Evolutionary conservation across 2,113 vertebrate species (phyloP), one percentile per base, ranked within the genome.

Genomic region (Panthera tigris): DNA sequence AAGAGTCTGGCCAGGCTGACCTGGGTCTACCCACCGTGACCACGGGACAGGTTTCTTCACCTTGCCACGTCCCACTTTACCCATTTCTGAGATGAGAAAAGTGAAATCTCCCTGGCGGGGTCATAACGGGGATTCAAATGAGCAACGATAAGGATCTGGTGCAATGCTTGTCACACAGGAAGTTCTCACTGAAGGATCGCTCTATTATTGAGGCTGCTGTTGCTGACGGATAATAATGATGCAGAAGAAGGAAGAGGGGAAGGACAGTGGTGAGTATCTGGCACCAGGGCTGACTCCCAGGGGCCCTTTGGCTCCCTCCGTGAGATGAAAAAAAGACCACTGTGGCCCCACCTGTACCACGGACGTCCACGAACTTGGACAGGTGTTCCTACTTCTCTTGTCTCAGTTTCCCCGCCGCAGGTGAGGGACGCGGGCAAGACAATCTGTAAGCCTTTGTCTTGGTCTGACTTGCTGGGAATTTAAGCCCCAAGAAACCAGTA

Each of bases 21-120:
- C 15, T 48, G 36, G 4, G 10, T 63, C 76, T 94, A 18, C 36
- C 66, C 50, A 36, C 1, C 13, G 21, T 45, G 61, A 66, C 21
- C 48, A 61, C 6, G 3, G 23, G 45, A 39, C 57, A 31, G 4
- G 25, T 48, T 41, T 14, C 63, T 68, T 65, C 69, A 39, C 41
- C 33, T 96, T 52, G 29, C 15, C 55, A 87, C 84, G 71, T 45
- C 52, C 80, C 50, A 66, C 1, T 61, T 41, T 61, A 69, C 21
- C n/a, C 39, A 69, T 68, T 52, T 94, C 76, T 95, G 52, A 85
- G 71, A 97, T 29, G n/a, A 50, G 33, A 78, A 94, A 27, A 89
- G 18, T 31, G 5, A 29, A 21, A 21, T 69, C 61, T 4, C 1
- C 10, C 50, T 52, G n/a, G 0, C 6, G 1, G 29, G 14, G 61